Evolutionary conservation across 2,888 invertebrate species (phyloP).

Genomic region (Euzophera pinguis): DNA sequence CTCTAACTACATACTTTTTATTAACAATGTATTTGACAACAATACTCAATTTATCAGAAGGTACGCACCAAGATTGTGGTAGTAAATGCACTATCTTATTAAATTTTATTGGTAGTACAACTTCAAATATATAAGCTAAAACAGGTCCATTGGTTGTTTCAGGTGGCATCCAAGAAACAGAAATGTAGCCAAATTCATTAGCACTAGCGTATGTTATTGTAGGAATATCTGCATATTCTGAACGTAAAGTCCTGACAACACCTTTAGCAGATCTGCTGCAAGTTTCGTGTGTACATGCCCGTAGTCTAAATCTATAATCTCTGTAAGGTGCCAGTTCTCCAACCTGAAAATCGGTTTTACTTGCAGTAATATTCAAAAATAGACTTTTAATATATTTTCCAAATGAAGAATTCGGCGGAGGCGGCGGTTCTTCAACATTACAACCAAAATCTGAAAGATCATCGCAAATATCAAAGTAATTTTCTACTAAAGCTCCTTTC

Average conservation of each 20-base stretch:
- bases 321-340: constrained; percentile 57
- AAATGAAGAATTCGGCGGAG: constrained; percentile 40
- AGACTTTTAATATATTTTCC: constrained; percentile 44
- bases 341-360: constrained; percentile 42
- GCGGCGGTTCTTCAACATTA: constrained; percentile 35
- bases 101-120: constrained; percentile 40
- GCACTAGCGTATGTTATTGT: constrained; percentile 30
- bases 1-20: constrained; percentile 36
- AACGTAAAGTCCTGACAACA: constrained; percentile 50
- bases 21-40: constrained; percentile 28
- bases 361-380: constrained; percentile 41
- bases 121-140: constrained; percentile 56
- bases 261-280: constrained; percentile 58
- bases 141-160: constrained; percentile 56
- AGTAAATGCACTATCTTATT: constrained; percentile 32
- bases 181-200: constrained; percentile 37
- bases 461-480: constrained; percentile 57
- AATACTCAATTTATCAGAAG: constrained; percentile 26
- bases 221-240: constrained; percentile 48
- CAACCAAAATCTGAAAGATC: constrained; percentile 35
- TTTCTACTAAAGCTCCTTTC: constrained; percentile 50
- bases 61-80: constrained; percentile 51
- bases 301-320: constrained; percentile 60
- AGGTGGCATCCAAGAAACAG: constrained; percentile 56
- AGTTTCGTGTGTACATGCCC: constrained; percentile 45